These are phyloP conservation scores for Orestias chungarensis DNA, from an alignment of 2,797 vertebrate genomes.

Conservation along the genomic window DNA sequence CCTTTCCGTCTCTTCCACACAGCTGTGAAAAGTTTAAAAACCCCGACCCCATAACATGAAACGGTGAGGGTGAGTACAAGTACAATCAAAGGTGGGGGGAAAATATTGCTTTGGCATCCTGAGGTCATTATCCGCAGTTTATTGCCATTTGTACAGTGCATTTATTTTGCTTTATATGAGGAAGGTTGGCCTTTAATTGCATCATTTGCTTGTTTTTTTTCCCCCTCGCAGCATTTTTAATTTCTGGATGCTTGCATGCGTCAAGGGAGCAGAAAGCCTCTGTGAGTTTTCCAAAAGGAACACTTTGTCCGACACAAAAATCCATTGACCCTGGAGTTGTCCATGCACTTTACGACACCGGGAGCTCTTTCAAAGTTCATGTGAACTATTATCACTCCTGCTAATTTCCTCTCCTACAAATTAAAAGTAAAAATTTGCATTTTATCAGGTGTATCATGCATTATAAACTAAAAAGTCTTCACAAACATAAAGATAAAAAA, in stretches of 20 bases:
- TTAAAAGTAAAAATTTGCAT: slow-evolving; percentile 1
- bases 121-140: slow-evolving; percentile 82
- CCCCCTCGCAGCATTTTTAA: slow-evolving; percentile 70
- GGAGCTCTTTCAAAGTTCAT: background rate
- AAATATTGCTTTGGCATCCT: slow-evolving; percentile 83
- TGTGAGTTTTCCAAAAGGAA: slow-evolving; percentile 47
- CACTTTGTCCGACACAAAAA: slow-evolving; percentile 27
- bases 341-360: slow-evolving; percentile 26
- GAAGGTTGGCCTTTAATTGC: slow-evolving; percentile 77
- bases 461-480: no score
- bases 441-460: slow-evolving; percentile 2
- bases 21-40: slow-evolving; percentile 82
- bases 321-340: slow-evolving; percentile 35
- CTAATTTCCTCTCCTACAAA: slow-evolving; percentile 25
- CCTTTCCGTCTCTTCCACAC: slow-evolving; percentile 66
- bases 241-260: slow-evolving; percentile 63
- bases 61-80: slow-evolving; percentile 74
- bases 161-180: slow-evolving; percentile 82
- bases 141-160: slow-evolving; percentile 80
- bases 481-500: no score
- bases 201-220: slow-evolving; percentile 78
- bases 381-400: slow-evolving; percentile 34
- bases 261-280: slow-evolving; percentile 53
- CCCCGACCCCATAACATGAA: slow-evolving; percentile 79
- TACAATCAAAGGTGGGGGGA: slow-evolving; percentile 77